phyloP scores from a whole-genome alignment of 2,888 invertebrate genomes.

The Archips xylosteana region DNA sequence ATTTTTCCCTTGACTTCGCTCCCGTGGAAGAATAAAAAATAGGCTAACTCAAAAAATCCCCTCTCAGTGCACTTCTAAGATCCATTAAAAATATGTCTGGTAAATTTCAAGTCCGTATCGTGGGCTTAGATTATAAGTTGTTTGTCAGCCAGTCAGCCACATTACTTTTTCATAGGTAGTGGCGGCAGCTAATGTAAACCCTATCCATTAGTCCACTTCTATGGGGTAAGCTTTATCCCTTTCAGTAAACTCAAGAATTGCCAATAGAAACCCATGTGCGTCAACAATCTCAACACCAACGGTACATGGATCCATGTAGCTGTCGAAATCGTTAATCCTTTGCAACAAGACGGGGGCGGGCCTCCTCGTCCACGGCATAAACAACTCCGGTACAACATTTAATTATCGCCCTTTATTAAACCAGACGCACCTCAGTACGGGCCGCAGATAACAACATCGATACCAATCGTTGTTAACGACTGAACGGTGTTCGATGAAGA shows the following conservation, averaged over 20 bases:
- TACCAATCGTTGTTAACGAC: conserved; percentile 68
- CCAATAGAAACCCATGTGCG: not conserved
- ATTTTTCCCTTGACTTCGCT: no score
- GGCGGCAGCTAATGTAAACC: no score
- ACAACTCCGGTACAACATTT: conserved; percentile 83
- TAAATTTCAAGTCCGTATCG: no score
- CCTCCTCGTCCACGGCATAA: conserved; percentile 69
- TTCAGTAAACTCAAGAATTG: not conserved
- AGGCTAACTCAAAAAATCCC: no score
- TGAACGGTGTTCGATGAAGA: conserved; percentile 60
- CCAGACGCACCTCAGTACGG: conserved; percentile 67
- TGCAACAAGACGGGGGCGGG: conserved; percentile 67
- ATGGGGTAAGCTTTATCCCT: no score
- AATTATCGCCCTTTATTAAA: conserved; percentile 84
- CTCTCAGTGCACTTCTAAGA: no score
- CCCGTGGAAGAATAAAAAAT: no score
- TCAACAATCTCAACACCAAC: not conserved
- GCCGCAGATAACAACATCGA: conserved; percentile 58
- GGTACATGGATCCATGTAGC: conserved; percentile 43
- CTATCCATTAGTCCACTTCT: no score
- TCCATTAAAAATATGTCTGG: no score
- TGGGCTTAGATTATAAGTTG: no score
- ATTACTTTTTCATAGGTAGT: no score
- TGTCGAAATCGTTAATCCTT: conserved; percentile 72
- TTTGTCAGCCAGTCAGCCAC: no score